Conservation (phyloP, 2,888 invertebrate species). For the Gastrophysa polygoni region DNA sequence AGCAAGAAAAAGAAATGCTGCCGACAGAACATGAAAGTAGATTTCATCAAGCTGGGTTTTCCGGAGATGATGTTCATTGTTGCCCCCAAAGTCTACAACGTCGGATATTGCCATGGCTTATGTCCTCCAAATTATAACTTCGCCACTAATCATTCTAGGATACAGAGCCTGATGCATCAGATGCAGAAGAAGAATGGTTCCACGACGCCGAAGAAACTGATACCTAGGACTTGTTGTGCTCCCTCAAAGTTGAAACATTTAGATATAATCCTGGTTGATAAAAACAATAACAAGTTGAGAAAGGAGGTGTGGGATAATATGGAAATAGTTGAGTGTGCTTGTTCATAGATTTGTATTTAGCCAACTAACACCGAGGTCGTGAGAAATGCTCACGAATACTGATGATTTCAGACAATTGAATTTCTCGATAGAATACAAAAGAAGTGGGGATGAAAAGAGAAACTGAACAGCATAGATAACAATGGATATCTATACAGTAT, state of each 20-base stretch:
- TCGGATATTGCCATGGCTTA: constrained; percentile 72
- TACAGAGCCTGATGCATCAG: constrained; percentile 72
- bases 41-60: constrained; percentile 67
- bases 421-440: no score
- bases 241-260: constrained; percentile 70
- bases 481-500: no score
- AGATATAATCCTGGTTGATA: constrained; percentile 70
- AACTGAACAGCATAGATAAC: no score
- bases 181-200: constrained; percentile 59
- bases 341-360: constrained; percentile 61
- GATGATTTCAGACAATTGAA: no score
- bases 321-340: constrained; percentile 74
- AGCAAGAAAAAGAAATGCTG: constrained; percentile 63
- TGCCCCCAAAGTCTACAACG: constrained; percentile 73
- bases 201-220: constrained; percentile 50
- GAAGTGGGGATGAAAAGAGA: no score
- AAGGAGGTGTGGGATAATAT: constrained; percentile 74
- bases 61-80: constrained; percentile 64
- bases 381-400: no score
- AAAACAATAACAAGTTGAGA: constrained; percentile 66
- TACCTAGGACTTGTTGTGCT: constrained; percentile 71
- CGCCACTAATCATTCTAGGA: constrained; percentile 72
- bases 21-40: constrained; percentile 69
- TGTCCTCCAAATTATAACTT: constrained; percentile 73
- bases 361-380: constrained; percentile 23